Evolutionary conservation across 2,797 vertebrate species (phyloP).

Genomic region (Oryzias sinensis): DNA sequence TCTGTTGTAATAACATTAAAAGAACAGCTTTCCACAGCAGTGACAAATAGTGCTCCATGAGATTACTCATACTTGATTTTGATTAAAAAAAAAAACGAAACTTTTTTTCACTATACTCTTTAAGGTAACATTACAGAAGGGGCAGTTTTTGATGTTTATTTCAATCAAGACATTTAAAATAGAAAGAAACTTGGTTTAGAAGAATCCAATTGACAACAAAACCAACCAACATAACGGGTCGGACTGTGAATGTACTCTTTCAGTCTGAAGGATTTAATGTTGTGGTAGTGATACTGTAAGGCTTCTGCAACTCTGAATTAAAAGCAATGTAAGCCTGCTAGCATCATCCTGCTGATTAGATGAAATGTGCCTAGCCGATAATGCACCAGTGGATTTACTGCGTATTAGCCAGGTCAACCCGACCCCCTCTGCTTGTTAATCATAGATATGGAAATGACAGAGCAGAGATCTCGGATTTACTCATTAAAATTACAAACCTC

Average conservation of each 20-base stretch:
- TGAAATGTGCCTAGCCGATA: conserved; percentile 78
- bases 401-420: conserved; percentile 76
- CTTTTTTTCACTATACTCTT: no score
- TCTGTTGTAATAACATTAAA: no score
- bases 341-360: conserved; percentile 80
- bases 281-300: conserved; percentile 53
- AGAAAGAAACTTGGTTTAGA: conserved; percentile 22
- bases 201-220: conserved; percentile 27
- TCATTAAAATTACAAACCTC: conserved; percentile 62
- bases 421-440: conserved; percentile 68
- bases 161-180: conserved; percentile 16
- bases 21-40: no score
- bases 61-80: no score
- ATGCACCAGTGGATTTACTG: conserved; percentile 77
- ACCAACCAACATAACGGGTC: conserved; percentile 26
- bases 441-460: conserved; percentile 59
- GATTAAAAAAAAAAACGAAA: neutral
- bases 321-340: conserved; percentile 73
- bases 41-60: no score
- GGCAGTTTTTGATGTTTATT: neutral
- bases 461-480: conserved; percentile 46
- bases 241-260: conserved; percentile 45
- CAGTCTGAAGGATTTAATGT: conserved; percentile 54
- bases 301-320: conserved; percentile 72
- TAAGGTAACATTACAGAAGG: conserved; percentile 4